Evolutionary conservation across 1,140 invertebrate genomes (phyloP), one percentile per base, ranked within the genome.

Genomic region (Achroia grisella): DNA sequence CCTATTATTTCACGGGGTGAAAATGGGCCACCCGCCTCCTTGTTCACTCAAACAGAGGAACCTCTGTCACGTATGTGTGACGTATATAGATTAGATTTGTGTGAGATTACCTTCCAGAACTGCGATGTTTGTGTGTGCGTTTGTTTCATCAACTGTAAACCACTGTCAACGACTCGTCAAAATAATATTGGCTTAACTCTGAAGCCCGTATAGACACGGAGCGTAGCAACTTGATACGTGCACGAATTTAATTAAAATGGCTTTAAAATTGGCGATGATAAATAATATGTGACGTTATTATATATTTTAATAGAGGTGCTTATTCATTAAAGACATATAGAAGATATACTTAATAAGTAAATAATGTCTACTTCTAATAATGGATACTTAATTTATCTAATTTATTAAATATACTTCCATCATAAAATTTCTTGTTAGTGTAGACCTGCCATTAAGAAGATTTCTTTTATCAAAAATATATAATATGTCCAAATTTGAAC

Each of bases 1-100:
- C 81, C 76, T 82, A 85, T 85, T 85, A 85, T 85, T 81, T 81
- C 75, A 70, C 76, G 55, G 78, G 75, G 81, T 85, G 81, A 82
- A 81, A 85, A 81, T 82, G 66, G 75, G 73, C 76, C 82, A 80
- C 86, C 86, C 86, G 72, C 80, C 78, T 62, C 72, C 75, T 69
- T 71, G 74, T 73, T 62, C 70, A 71, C 71, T 60, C 64, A 72
- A 31, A 32, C 9, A 48, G 17, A 23, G 39, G 31, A 37, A 14
- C n/a, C 15, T 6, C 33, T 14, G 9, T 37, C 14, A 15, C 35
- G 35, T 15, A 37, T 37, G 35, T 15, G 35, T 37, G 14, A 37
- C 35, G 35, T 37, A 10, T 37, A 15, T n/a, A 15, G 14, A 15
- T 23, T n/a, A n/a, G n/a, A 17, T 33, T 30, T 6, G 62, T 72